Conservation (phyloP, 53 echinoderm and acorn worm species). For the Zoroaster sp. region DNA sequence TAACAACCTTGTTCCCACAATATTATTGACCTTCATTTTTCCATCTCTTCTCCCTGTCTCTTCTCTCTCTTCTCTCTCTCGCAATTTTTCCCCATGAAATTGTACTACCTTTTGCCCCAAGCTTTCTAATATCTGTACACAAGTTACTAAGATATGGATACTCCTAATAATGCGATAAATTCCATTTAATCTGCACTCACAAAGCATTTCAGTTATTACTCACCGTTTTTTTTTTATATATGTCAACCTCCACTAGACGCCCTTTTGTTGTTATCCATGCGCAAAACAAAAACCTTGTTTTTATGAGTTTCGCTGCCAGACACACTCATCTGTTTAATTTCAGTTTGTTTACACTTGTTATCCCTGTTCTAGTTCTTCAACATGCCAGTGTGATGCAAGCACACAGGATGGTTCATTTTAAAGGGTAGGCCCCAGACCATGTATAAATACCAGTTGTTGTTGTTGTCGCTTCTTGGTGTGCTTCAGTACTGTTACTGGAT, state of each 20-base stretch:
- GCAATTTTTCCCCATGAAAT: no score
- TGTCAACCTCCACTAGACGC: background rate
- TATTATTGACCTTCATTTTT: no score
- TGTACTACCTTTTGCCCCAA: no score
- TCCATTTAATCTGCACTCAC: background rate
- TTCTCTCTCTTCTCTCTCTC: no score
- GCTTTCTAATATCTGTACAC: no score
- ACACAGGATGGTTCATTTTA: slow-evolving; percentile 22
- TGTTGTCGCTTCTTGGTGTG: background rate
- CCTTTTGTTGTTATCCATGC: background rate
- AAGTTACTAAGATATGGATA: no score
- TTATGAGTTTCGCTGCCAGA: slow-evolving; percentile 22
- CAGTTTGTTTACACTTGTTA: slow-evolving; percentile 39
- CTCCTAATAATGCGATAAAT: background rate
- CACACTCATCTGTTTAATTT: slow-evolving; percentile 27
- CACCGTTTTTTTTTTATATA: no score
- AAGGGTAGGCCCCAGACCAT: slow-evolving; percentile 40
- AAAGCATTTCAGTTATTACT: background rate
- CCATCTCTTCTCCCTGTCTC: no score
- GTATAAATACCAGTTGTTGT: background rate
- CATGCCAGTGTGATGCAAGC: slow-evolving; percentile 31
- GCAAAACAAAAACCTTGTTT: background rate
- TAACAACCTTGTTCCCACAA: no score
- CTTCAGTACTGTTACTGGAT: background rate
- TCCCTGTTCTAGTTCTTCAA: slow-evolving; percentile 37